Conservation (phyloP, 2,888 invertebrate genomes). For the Aleiodes alternator region DNA sequence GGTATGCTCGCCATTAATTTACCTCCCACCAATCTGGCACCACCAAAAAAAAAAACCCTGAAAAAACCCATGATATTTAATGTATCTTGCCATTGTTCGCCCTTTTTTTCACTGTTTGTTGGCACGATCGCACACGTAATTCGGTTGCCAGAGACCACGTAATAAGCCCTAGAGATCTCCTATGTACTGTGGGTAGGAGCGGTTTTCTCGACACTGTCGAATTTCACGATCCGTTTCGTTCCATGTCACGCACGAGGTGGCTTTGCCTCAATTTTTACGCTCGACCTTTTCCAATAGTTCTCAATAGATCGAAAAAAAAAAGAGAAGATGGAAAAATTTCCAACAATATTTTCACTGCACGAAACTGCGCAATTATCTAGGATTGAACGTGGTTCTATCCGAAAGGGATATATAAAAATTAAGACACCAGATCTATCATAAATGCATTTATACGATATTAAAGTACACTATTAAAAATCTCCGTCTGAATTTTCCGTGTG, state of each 20-base stretch:
- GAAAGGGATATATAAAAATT: too few species aligned
- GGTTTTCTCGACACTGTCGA: constrained; percentile 38
- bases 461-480: too few species aligned
- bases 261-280: constrained; percentile 46
- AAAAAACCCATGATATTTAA: too few species aligned
- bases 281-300: constrained; percentile 43
- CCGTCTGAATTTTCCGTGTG: too few species aligned
- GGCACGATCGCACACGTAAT: constrained; percentile 36
- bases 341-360: neutral
- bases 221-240: constrained; percentile 58
- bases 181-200: constrained; percentile 8
- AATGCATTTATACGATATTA: too few species aligned
- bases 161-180: constrained; percentile 30
- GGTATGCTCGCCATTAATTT: too few species aligned
- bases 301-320: constrained; percentile 1
- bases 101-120: constrained; percentile 6
- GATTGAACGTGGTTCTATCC: too few species aligned
- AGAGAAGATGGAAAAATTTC: constrained; percentile 2
- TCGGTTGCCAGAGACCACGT: constrained; percentile 34
- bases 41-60: too few species aligned
- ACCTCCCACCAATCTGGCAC: too few species aligned
- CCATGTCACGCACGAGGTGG: constrained; percentile 52
- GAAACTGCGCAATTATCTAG: too few species aligned
- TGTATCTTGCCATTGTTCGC: too few species aligned
- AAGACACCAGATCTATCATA: too few species aligned